A percentile compares a stretch with the other conserved stretches of the same genome.
These are phyloP conservation scores for Spinus pinus DNA, from an alignment of 2,797 vertebrate species.

Conservation along the genomic window DNA sequence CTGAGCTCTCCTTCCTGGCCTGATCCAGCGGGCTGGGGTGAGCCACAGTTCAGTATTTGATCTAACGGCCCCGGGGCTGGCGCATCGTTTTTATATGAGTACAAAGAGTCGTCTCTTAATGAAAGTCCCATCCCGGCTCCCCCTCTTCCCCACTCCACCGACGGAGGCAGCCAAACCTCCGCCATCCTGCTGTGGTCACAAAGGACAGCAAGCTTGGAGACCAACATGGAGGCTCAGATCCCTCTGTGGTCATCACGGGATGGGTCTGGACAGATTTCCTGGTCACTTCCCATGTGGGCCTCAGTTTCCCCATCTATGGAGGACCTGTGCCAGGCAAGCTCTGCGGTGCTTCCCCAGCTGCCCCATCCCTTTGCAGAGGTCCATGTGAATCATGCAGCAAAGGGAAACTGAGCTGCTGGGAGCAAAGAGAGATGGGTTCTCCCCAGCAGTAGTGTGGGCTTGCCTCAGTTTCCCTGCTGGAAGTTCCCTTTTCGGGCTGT, in stretches of 20 bases:
- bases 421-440: background rate
- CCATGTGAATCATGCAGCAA: background rate
- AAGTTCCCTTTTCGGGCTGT: background rate
- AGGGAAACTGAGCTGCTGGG: fast-evolving
- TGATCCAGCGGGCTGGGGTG: constrained; percentile 43
- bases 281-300: fast-evolving
- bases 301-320: background rate
- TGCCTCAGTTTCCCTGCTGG: background rate
- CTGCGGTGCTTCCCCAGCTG: fast-evolving
- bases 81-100: constrained; percentile 44
- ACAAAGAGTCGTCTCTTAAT: constrained; percentile 63
- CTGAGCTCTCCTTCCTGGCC: background rate
- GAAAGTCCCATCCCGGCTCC: background rate
- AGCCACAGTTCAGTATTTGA: constrained; percentile 68
- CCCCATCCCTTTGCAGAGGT: background rate
- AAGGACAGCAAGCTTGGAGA: background rate
- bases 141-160: background rate
- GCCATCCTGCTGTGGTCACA: fast-evolving
- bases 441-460: background rate
- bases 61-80: constrained; percentile 65
- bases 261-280: background rate
- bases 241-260: background rate
- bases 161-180: background rate
- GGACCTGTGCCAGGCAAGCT: background rate
- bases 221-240: background rate